phyloP scores from a whole-genome alignment of 1,140 invertebrate genomes.

The Araneus ventricosus region DNA sequence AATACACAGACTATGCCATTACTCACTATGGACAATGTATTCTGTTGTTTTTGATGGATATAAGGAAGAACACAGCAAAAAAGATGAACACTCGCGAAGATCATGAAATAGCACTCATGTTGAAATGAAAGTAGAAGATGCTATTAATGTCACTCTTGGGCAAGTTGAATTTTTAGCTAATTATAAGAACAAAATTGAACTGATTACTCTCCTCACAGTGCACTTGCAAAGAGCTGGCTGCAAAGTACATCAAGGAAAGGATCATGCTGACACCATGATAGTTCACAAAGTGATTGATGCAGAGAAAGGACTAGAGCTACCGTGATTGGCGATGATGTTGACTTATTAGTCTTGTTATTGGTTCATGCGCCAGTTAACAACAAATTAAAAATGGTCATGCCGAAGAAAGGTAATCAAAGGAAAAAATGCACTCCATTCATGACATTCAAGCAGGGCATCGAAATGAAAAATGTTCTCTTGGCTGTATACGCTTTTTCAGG shows the following conservation, averaged over 20 bases:
- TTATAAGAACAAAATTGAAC: slow-evolving; percentile 9
- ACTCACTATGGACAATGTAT: background rate
- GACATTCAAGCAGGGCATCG: too few species aligned
- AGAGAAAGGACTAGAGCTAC: background rate
- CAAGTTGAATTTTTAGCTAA: slow-evolving; percentile 9
- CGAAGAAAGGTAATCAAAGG: too few species aligned
- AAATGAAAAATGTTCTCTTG: too few species aligned
- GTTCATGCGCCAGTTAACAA: background rate
- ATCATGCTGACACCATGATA: background rate
- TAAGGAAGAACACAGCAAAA: background rate
- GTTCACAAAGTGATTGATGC: background rate
- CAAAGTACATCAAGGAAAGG: background rate
- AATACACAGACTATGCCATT: background rate
- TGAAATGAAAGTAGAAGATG: too few species aligned
- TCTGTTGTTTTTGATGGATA: background rate
- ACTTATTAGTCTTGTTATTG: background rate
- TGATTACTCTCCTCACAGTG: background rate
- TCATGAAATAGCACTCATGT: too few species aligned
- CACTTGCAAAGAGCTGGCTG: slow-evolving; percentile 31
- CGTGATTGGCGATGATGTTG: background rate
- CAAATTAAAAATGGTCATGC: too few species aligned
- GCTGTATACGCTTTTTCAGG: too few species aligned
- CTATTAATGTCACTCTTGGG: background rate
- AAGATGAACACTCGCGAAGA: too few species aligned
- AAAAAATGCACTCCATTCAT: background rate